Evolutionary conservation across 23 tunicate species (phyloP).

Genomic region (Styela plicata): DNA sequence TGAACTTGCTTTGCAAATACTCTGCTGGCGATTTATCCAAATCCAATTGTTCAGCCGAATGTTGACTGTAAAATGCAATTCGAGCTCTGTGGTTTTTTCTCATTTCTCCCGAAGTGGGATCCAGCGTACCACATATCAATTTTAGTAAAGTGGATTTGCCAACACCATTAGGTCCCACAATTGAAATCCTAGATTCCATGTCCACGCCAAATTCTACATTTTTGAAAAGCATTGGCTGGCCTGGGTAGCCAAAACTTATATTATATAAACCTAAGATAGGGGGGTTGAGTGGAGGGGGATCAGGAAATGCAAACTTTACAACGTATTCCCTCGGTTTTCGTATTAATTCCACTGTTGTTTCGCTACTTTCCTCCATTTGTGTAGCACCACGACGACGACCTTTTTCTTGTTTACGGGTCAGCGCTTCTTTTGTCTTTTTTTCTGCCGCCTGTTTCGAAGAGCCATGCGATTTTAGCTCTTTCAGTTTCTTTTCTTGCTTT

Average conservation of each 20-base stretch:
- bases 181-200: conserved; percentile 91
- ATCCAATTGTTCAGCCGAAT: conserved; percentile 96
- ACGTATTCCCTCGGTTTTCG: conserved; percentile 85
- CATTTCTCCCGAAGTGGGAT: conserved; percentile 81
- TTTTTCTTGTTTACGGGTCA: conserved; percentile 95
- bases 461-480: conserved; percentile 80
- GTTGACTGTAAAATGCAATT: conserved; percentile 96
- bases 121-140: conserved; percentile 84
- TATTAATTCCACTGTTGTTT: conserved; percentile 68
- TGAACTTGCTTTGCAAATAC: conserved; percentile 81
- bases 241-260: conserved; percentile 82
- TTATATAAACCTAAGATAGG: conserved; percentile 92
- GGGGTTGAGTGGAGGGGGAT: conserved; percentile 82
- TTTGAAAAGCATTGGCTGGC: conserved; percentile 87
- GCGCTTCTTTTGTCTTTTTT: conserved; percentile 84
- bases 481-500: conserved; percentile 84
- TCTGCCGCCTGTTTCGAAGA: conserved; percentile 86
- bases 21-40: conserved; percentile 93
- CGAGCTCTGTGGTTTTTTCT: conserved; percentile 82
- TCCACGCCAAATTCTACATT: conserved; percentile 96
- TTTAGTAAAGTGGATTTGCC: conserved; percentile 96
- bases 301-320: conserved; percentile 94
- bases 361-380: conserved; percentile 85
- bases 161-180: conserved; percentile 99
- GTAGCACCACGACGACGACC: conserved; percentile 65